phyloP scores from a whole-genome alignment of 1,140 invertebrate species.

The Anastrepha ludens region DNA sequence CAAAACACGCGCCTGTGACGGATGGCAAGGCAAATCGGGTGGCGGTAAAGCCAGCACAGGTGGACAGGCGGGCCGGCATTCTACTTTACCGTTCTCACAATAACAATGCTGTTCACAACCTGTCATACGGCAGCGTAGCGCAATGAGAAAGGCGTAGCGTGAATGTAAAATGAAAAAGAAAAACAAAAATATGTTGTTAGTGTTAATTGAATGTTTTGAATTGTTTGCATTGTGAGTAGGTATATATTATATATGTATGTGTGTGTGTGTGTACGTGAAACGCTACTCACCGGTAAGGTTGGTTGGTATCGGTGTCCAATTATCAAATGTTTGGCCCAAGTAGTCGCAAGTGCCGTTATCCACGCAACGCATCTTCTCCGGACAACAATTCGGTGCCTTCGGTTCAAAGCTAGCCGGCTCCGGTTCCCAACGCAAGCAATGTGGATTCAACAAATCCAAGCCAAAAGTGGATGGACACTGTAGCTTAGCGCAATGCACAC shows the following conservation, averaged over 20 bases:
- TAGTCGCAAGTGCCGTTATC: conserved; percentile 87
- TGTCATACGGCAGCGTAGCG: conserved; percentile 59
- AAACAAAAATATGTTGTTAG: background rate
- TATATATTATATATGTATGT: background rate
- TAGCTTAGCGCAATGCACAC: conserved; percentile 84
- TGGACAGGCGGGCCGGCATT: conserved; percentile 87
- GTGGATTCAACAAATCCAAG: conserved; percentile 86
- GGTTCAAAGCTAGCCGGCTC: conserved; percentile 83
- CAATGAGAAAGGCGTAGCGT: background rate
- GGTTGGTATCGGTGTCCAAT: conserved; percentile 82
- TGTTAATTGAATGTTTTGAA: conserved; percentile 33
- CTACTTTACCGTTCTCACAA: conserved; percentile 89
- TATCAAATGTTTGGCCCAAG: conserved; percentile 80
- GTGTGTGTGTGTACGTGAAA: background rate
- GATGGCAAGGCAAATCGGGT: conserved; percentile 81
- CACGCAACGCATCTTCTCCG: conserved; percentile 83
- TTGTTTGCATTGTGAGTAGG: conserved; percentile 1
- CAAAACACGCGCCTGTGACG: conserved; percentile 79
- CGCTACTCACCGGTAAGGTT: conserved; percentile 74
- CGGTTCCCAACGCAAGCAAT: conserved; percentile 89
- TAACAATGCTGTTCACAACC: conserved; percentile 90
- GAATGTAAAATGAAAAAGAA: background rate
- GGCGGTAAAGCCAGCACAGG: conserved; percentile 85
- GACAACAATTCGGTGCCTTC: conserved; percentile 87
- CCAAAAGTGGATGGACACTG: conserved; percentile 89